phyloP scores from a whole-genome alignment of 2,797 vertebrate species.

The Thripadectes ignobilis region DNA sequence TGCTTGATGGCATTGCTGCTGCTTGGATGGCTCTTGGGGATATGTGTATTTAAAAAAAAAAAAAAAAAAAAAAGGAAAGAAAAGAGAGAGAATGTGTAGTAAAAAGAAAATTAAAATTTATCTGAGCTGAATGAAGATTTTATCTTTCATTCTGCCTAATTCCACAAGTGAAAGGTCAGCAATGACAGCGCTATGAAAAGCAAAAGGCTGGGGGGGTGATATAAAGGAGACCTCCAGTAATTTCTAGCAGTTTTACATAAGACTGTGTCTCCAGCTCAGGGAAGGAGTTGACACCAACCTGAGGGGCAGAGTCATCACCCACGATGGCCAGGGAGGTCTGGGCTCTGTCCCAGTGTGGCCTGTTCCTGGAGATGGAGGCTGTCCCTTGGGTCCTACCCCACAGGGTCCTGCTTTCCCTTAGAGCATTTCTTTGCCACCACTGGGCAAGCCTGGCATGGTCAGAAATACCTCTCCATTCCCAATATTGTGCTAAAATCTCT shows the following conservation, averaged over 20 bases:
- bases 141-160: not conserved
- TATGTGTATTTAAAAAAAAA: not conserved
- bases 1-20: not conserved
- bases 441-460: not conserved
- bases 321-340: rapidly evolving
- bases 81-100: not conserved
- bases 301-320: not conserved
- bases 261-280: not conserved
- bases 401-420: not conserved
- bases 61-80: not conserved
- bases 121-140: not conserved
- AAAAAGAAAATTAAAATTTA: not conserved
- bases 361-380: not conserved
- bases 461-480: not conserved
- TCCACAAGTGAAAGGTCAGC: slow-evolving; percentile 10
- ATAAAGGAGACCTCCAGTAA: not conserved
- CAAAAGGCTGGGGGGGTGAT: not conserved
- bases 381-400: rapidly evolving
- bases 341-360: not conserved
- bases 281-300: not conserved
- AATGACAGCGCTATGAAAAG: not conserved
- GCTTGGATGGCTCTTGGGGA: not conserved
- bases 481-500: not conserved
- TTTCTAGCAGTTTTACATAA: slow-evolving; percentile 4
- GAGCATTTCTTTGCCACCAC: not conserved